Evolutionary conservation across 2,113 vertebrate species (phyloP).

Genomic region (Alouatta palliata): DNA sequence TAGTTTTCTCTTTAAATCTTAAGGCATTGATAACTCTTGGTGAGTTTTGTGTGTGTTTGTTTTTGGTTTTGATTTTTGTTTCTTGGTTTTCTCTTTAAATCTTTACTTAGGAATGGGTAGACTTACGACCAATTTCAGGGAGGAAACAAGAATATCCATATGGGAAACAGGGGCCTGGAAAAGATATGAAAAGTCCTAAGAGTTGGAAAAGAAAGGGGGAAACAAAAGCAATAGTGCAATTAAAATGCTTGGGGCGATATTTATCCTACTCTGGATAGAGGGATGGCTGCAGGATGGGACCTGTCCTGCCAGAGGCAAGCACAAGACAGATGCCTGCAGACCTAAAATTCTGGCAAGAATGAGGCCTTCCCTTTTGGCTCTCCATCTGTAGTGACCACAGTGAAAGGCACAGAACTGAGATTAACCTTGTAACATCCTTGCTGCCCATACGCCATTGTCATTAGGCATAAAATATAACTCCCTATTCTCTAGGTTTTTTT

Average conservation of each 20-base stretch:
- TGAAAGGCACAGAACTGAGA: rapidly evolving
- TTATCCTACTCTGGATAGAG: too few species aligned
- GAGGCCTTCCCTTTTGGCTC: neutral
- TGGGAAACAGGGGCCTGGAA: neutral
- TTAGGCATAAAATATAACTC: neutral
- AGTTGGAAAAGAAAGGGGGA: neutral
- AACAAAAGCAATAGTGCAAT: neutral
- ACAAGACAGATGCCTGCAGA: neutral
- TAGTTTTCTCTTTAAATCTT: neutral
- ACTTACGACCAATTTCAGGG: neutral
- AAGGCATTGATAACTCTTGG: neutral
- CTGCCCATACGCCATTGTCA: rapidly evolving
- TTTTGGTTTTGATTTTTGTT: neutral
- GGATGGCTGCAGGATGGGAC: rapidly evolving
- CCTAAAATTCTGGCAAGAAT: neutral
- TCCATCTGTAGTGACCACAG: neutral
- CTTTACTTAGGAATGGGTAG: neutral
- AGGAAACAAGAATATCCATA: neutral
- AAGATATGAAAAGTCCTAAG: neutral
- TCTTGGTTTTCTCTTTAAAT: neutral
- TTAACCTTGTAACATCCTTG: neutral
- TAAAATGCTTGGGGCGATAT: neutral
- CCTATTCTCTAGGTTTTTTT: neutral
- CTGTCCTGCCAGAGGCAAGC: rapidly evolving
- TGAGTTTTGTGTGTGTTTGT: neutral